Evolutionary conservation across 1,140 invertebrate species (phyloP), one percentile per base, ranked within the genome.

Genomic region (Stratiolaelaps scimitus): DNA sequence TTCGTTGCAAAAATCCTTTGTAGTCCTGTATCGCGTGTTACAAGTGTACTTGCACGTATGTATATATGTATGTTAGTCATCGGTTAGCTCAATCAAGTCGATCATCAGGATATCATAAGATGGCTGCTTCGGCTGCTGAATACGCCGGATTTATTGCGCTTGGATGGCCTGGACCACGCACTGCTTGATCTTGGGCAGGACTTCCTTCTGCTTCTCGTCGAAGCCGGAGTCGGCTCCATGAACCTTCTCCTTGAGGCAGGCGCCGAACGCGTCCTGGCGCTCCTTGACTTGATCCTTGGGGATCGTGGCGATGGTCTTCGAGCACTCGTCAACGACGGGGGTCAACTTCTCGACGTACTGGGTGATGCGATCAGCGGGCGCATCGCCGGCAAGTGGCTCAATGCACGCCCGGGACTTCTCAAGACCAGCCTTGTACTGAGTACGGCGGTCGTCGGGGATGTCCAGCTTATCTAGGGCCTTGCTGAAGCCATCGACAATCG

Each of bases 141-240:
- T n/a, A n/a, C 34, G 34, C 10, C 34, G 5, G 34, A 4, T 40
- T 10, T 40, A 40, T 10, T 40, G 34, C 34, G 34, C 15, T 23
- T 60, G 26, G 4, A 23, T 20, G 53, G 53, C 53, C 4, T 60
- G 26, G 10, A 60, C 34, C 17, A 60, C 10, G 23, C 53, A 60
- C 26, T 15, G 26, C 53, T 60, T 60, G 53, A 60, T 26, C 23
- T 60, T 60, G 15, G 53, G 53, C 15, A 60, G 53, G 23, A 60
- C 20, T 60, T 60, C 53, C 23, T 60, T 60, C 53, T 60, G 53
- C 53, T 60, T 60, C 26, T 60, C 53, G 20, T 60, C 53, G 53
- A 60, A 60, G 26, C 13, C n/a, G 26, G 53, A 60, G 53, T 60
- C 53, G 15, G 53, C 53, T 60, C 53, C 53, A 15, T 60, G 53